Conservation (phyloP, 2,797 vertebrate genomes). For the Pantherophis vulpinus region DNA sequence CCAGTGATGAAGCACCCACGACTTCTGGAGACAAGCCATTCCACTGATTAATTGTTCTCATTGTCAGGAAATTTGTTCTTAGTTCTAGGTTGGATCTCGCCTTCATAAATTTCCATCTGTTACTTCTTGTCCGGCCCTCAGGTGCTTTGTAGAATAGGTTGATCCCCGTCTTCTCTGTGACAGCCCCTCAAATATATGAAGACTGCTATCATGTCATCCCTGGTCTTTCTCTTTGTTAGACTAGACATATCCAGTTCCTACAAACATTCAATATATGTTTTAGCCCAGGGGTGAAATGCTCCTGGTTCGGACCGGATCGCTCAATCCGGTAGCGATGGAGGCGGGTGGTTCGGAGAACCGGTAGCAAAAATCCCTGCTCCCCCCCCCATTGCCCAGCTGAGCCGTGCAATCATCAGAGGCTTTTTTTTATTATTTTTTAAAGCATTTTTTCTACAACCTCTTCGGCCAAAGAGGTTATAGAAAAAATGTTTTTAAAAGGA, state of each 20-base stretch:
- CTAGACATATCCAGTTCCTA: not conserved
- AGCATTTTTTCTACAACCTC: too few species aligned
- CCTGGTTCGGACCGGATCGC: too few species aligned
- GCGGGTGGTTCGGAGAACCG: too few species aligned
- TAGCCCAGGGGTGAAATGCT: too few species aligned
- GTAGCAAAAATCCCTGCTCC: too few species aligned
- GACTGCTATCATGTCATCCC: not conserved
- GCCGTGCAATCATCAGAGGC: too few species aligned
- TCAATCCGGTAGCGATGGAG: too few species aligned
- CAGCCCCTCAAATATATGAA: not conserved
- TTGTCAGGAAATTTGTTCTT: not conserved
- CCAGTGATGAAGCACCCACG: not conserved
- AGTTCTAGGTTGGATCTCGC: not conserved
- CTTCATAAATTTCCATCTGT: not conserved
- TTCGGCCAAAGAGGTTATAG: too few species aligned
- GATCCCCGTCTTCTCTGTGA: not conserved
- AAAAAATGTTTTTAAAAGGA: too few species aligned
- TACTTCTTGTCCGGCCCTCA: not conserved
- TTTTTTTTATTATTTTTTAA: too few species aligned
- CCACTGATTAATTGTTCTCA: not conserved
- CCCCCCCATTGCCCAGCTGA: too few species aligned
- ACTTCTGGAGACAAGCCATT: not conserved
- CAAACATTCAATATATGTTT: too few species aligned
- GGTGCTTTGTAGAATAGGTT: not conserved
- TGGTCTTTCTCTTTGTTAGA: not conserved